These are phyloP conservation scores for Pollicipes pollicipes DNA, from an alignment of 1,140 invertebrate genomes.

Conservation along the genomic window DNA sequence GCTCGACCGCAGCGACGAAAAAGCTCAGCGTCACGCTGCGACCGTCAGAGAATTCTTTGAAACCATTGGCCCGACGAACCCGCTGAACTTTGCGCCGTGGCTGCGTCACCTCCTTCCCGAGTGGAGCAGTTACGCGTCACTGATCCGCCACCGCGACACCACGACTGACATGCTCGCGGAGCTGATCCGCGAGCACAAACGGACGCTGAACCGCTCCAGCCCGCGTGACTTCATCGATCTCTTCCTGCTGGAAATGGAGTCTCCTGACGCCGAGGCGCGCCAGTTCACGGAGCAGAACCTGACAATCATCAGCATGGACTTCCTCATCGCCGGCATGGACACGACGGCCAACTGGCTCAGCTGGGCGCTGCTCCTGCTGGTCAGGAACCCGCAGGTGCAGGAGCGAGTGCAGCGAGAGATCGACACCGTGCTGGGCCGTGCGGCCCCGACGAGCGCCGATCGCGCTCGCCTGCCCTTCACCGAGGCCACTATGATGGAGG, in stretches of 20 bases:
- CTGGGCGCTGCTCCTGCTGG: constrained; percentile 46
- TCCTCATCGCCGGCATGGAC: constrained; percentile 23
- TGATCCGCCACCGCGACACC: not conserved
- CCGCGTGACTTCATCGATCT: constrained; percentile 29
- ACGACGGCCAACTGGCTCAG: constrained; percentile 53
- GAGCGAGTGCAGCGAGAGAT: constrained; percentile 44
- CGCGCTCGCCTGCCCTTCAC: constrained; percentile 30
- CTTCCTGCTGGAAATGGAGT: constrained; percentile 24
- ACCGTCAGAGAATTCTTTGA: not conserved
- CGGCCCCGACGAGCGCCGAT: constrained; percentile 3
- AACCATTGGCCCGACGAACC: not conserved
- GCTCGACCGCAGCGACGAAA: not conserved
- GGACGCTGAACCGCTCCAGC: constrained; percentile 22
- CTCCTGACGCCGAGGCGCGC: constrained; percentile 7
- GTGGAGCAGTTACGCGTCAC: not conserved
- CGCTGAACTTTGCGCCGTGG: not conserved
- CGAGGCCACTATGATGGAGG: constrained; percentile 18
- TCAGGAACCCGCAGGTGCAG: constrained; percentile 45
- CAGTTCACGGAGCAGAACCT: constrained; percentile 10
- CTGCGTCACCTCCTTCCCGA: not conserved
- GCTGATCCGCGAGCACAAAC: constrained; percentile 22
- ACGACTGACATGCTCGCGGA: not conserved
- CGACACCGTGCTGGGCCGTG: constrained; percentile 30
- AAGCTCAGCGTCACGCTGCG: not conserved
- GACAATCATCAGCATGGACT: constrained; percentile 12